Conservation (phyloP, 2,797 vertebrate genomes). For the Muscicapa comitata region DNA sequence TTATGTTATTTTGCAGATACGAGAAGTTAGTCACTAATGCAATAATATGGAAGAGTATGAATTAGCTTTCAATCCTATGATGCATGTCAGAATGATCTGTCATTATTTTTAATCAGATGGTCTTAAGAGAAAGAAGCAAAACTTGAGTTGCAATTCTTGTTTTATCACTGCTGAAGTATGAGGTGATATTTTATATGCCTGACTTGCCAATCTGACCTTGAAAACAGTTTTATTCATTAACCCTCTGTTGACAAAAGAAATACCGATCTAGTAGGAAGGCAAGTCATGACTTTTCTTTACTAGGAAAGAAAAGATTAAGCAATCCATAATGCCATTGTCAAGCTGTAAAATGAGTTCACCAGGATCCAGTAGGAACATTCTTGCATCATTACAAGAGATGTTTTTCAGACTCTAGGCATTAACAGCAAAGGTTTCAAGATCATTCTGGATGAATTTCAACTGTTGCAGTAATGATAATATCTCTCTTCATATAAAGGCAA, state of each 20-base stretch:
- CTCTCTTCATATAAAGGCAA: background rate
- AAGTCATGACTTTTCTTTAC: background rate
- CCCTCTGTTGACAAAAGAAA: background rate
- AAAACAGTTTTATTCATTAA: slow-evolving; percentile 44
- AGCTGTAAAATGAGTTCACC: background rate
- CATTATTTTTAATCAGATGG: slow-evolving; percentile 9
- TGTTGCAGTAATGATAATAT: background rate
- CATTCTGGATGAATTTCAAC: background rate
- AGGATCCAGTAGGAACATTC: background rate
- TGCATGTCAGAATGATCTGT: background rate
- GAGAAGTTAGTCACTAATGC: background rate
- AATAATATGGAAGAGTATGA: background rate
- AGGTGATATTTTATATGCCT: slow-evolving; percentile 17
- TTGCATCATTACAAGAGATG: background rate
- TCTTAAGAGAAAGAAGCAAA: slow-evolving; percentile 32
- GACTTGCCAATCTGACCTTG: slow-evolving; percentile 34
- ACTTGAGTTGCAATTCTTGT: background rate
- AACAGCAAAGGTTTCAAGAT: background rate
- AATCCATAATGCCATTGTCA: background rate
- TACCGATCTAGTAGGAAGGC: background rate
- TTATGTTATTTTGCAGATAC: background rate
- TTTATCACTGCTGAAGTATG: background rate
- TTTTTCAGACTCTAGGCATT: background rate
- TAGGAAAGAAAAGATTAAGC: background rate
- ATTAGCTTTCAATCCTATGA: background rate